phyloP scores from a whole-genome alignment of 2,888 invertebrate genomes.

The Syritta pipiens region DNA sequence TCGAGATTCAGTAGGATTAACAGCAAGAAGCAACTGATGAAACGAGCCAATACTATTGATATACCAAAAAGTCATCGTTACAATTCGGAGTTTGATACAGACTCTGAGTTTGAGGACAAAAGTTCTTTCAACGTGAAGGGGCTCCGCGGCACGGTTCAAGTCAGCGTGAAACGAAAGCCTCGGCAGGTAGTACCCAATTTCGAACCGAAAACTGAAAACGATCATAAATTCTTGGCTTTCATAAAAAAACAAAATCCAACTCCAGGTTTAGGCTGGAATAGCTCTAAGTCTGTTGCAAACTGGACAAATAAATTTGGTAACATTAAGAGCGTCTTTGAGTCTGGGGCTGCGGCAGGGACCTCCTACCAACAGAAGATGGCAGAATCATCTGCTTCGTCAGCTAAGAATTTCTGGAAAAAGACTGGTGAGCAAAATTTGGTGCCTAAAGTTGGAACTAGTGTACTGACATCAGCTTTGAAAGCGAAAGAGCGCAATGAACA shows the following conservation, averaged over 20 bases:
- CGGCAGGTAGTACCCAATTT: constrained; percentile 83
- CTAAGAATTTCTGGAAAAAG: constrained; percentile 69
- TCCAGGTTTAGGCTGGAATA: constrained; percentile 77
- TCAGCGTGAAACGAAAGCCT: constrained; percentile 79
- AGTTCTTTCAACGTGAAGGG: constrained; percentile 79
- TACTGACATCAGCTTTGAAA: constrained; percentile 77
- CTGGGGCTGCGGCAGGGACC: constrained; percentile 73
- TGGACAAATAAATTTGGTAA: constrained; percentile 92
- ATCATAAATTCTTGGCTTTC: constrained; percentile 90
- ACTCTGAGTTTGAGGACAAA: constrained; percentile 77
- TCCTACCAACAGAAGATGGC: constrained; percentile 75
- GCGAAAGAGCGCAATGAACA: constrained; percentile 72
- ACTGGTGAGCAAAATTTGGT: constrained; percentile 63
- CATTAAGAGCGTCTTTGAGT: constrained; percentile 90
- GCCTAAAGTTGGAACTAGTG: constrained; percentile 41
- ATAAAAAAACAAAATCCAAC: constrained; percentile 86
- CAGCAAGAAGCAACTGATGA: constrained; percentile 88
- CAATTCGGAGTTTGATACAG: constrained; percentile 80
- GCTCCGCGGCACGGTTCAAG: constrained; percentile 82
- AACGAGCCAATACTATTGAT: constrained; percentile 93
- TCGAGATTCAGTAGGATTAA: constrained; percentile 74
- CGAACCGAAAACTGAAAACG: constrained; percentile 91
- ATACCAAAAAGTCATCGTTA: constrained; percentile 85
- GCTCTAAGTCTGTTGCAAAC: constrained; percentile 81
- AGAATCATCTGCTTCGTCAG: constrained; percentile 43